Base-by-base conservation (phyloP, 1,140 invertebrate species). In the Augochlora pura region DNA sequence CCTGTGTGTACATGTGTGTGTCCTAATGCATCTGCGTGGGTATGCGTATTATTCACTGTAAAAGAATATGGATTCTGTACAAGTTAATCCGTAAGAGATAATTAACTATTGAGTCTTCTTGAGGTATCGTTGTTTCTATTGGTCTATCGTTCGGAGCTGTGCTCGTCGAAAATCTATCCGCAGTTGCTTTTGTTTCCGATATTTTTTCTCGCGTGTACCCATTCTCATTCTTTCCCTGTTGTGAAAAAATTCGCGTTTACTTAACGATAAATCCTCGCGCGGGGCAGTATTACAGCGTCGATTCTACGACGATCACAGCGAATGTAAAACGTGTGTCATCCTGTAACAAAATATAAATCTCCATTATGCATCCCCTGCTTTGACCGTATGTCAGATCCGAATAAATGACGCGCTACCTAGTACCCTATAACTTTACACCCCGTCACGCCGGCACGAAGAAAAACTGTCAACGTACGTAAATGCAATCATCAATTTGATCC, bases 331-430 rank as follows among this genome's bases (percentile, higher is more conserved):
- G 81, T 88, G 80, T 86, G 80, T 90, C 88, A 82, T 90, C 89
- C 92, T 93, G 92, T 93, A 93, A 93, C 92, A 93, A 93, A 93
- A 93, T 93, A 93, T 92, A 93, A 93, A 92, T 92, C 90, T 92
- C 86, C 91, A 83, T 89, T 90, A 91, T 92, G 85, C 84, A 81
- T 81, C 71, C 74, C 65, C 84, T 91, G 90, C 89, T 90, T 88
- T 88, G 87, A 87, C 86, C 89, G 88, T 60, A 66, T 89, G 18
- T 88, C 80, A 90, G 83, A 89, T 92, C 88, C 84, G 89, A 91
- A 90, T 88, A 88, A n/a, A 92, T 89, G 90, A 90, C 89, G 87
- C 86, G 84, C 83, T 90, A 90, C 85, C 88, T 91, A 88, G 85
- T 89, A 91, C 86, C 86, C 90, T 91, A n/a, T n/a, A 90, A 85